These are phyloP conservation scores for Drosophila miranda DNA, from an alignment of 1,140 invertebrate genomes.

Conservation along the genomic window DNA sequence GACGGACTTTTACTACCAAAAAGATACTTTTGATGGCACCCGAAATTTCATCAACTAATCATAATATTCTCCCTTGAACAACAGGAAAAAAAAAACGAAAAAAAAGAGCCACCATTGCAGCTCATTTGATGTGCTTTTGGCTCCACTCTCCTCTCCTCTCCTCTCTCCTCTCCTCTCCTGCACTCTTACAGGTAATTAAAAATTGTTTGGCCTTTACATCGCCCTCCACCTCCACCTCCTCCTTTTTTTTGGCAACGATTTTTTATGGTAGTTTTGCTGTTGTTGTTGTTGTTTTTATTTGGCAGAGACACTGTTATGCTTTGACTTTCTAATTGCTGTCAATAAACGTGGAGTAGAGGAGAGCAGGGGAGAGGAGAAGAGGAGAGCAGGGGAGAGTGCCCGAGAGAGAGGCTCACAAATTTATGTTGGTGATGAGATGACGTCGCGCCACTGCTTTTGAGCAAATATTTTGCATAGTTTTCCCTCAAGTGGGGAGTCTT, in stretches of 20 bases:
- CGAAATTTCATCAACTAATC: not conserved
- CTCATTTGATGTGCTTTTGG: slow-evolving; percentile 50
- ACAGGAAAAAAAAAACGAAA: not conserved
- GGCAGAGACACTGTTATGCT: slow-evolving; percentile 53
- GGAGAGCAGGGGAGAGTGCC: not conserved
- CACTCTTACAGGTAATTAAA: slow-evolving; percentile 65
- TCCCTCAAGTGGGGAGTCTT: slow-evolving; percentile 43
- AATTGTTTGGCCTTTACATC: slow-evolving; percentile 67
- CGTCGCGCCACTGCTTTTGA: slow-evolving; percentile 51
- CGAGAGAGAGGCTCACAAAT: slow-evolving; percentile 13
- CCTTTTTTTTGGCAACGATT: slow-evolving; percentile 23
- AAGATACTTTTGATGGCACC: slow-evolving; percentile 8
- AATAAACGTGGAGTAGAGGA: slow-evolving; percentile 33
- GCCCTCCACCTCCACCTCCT: not conserved
- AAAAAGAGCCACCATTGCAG: slow-evolving; percentile 5
- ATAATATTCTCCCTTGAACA: not conserved
- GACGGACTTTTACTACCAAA: no score
- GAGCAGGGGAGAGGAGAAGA: not conserved
- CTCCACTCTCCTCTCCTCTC: slow-evolving; percentile 10
- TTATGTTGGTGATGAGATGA: slow-evolving; percentile 41
- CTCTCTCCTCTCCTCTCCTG: no score
- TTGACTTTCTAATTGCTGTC: slow-evolving; percentile 79
- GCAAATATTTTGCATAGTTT: slow-evolving; percentile 77
- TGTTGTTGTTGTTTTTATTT: slow-evolving; percentile 38
- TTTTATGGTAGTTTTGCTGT: not conserved